Evolutionary conservation across 1,140 invertebrate species (phyloP), one percentile per base, ranked within the genome.

Genomic region (Nasonia giraulti): DNA sequence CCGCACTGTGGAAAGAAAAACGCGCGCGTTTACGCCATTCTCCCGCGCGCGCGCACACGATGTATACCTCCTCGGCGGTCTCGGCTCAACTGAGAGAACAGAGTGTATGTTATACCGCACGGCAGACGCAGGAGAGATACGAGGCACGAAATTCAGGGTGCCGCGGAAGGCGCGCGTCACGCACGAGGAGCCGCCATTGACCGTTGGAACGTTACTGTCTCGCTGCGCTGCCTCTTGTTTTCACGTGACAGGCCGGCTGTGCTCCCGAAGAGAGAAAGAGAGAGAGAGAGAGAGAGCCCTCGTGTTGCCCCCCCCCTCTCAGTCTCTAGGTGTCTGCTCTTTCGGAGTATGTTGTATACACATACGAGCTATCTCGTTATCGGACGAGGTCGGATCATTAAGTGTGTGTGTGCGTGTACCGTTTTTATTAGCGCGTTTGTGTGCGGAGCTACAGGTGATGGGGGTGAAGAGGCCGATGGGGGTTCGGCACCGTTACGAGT

Each of bases 201-300:
- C 74, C 74, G 74, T 75, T 75, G 74, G 74, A 75, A 75, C 74
- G 74, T 75, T 75, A 44, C 74, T 75, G 33, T 75, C 33, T 75
- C 23, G 31, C 33, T 73, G 33, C 17, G 33, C 69, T 33, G 11
- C 10, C 33, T 73, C 69, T 33, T 37, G 55, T 37, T 75, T 75
- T 75, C 74, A 44, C 74, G 74, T 44, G 37, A 75, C 74, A 17
- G 31, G 12, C 23, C 14, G 68, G 23, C 68, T 31, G 68, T 31
- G 68, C 68, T 27, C 27, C 23, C 27, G 68, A 62, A 50, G 47
- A 50, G 47, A 50, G 47, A 50, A 4, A n/a, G n/a, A n/a, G n/a
- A n/a, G n/a, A 62, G 55, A 62, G 55, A 62, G 55, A 62, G 17
- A 62, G 55, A 62, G 55, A 62, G 12, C 68, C 68, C 68, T 27